Percentiles rank a stretch among this genome's conserved stretches.
Evolutionary conservation across 2,888 invertebrate genomes (phyloP).

Genomic region (Barypeithes pellucidus): DNA sequence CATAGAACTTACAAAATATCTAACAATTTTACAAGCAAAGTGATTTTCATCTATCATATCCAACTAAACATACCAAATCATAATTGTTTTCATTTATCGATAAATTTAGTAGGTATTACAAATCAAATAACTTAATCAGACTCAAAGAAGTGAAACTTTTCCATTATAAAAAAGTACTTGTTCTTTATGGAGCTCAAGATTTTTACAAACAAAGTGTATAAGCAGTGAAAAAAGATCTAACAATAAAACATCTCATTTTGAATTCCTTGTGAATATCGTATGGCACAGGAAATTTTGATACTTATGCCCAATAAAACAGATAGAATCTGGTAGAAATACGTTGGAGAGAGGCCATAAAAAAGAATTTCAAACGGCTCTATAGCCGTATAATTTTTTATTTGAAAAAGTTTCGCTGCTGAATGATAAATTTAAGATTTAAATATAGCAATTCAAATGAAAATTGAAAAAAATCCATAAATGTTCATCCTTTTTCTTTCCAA

Average conservation of each 20-base stretch:
- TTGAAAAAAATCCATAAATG: no score
- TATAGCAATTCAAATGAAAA: no score
- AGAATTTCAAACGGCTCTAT: background rate
- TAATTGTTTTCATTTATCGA: no score
- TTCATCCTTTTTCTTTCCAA: no score
- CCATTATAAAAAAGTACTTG: background rate
- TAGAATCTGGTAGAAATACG: slow-evolving; percentile 14
- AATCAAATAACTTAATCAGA: no score
- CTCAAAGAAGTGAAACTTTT: background rate
- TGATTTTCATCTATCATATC: no score
- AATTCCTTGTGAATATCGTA: slow-evolving; percentile 23
- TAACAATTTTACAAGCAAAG: no score
- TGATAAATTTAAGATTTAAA: background rate
- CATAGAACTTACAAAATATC: no score
- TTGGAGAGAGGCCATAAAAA: background rate
- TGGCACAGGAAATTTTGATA: slow-evolving; percentile 11
- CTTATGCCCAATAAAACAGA: slow-evolving; percentile 22
- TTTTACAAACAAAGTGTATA: background rate
- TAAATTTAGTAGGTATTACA: no score
- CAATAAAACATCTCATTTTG: slow-evolving; percentile 23
- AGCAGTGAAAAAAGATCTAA: slow-evolving; percentile 1
- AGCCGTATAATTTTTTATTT: background rate
- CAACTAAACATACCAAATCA: no score
- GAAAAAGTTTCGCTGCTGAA: background rate
- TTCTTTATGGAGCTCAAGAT: background rate